Base-by-base conservation (phyloP, 2,113 vertebrate species). In the Suncus etruscus region DNA sequence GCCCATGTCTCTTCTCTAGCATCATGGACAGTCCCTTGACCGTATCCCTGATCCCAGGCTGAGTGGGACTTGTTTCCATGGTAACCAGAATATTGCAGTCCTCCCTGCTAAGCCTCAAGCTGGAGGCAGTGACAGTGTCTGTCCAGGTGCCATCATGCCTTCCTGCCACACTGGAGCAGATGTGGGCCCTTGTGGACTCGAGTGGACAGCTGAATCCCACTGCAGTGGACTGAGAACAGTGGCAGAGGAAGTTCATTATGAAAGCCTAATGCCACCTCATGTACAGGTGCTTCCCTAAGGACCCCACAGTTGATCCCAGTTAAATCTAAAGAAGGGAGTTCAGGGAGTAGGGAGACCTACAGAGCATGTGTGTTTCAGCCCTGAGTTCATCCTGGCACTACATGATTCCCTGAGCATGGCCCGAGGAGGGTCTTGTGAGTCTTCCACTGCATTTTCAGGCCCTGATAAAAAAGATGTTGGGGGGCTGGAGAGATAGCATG, bases 191-290 rank as follows among this genome's bases (percentile, higher is more conserved):
- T 0, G 29, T 32, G 69, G 48, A 65, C 0, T 1, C 51, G 47
- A 0, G 29, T 45, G 74, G 54, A 72, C 0, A 1, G 29, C 22
- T n/a, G 39, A 16, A 58, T 22, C 70, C 75, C 48, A 14, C 48
- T 47, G 25, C 3, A 9, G 50, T 45, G 54, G 69, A 32, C 45
- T 51, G 16, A 32, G 80, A 66, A 58, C 68, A 32, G 6, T 31
- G 58, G 1, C 48, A 15, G 32, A 50, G 68, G 32, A 3, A 54
- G 12, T n/a, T 29, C 18, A 24, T 32, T 6, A 48, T 15, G 15
- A 32, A 29, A 39, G 29, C 70, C 27, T 69, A 15, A 72, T 11
- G 29, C 90, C 94, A 70, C 84, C 91, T 94, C 14, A 83, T 92
- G 70, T 16, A 24, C 70, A 24, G 22, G 20, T 61, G 65, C 65